Evolutionary conservation across 2,113 vertebrate genomes (phyloP).

Genomic region (Crotalus tigris): DNA sequence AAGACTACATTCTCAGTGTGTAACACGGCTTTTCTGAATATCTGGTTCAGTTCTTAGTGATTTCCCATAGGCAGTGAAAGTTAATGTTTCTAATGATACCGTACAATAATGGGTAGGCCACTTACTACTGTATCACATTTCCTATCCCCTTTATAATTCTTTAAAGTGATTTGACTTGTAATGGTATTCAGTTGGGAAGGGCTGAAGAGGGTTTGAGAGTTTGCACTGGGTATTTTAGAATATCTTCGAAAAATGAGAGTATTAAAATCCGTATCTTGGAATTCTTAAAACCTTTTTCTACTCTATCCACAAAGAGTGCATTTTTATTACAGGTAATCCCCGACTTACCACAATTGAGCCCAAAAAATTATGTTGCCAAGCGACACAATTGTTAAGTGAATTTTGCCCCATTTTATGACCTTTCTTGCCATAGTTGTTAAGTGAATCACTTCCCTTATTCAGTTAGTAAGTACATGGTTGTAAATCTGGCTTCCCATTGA

Average conservation of each 20-base stretch:
- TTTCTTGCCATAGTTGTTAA: no score
- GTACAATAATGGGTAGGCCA: no score
- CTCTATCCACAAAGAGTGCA: neutral
- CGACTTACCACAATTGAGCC: no score
- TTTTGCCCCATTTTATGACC: no score
- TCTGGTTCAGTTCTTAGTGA: neutral
- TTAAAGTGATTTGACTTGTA: neutral
- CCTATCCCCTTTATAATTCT: neutral
- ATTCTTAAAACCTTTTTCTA: conserved; percentile 24
- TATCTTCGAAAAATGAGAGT: neutral
- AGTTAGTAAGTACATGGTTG: no score
- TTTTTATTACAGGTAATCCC: neutral
- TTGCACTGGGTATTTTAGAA: neutral
- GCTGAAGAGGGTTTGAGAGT: neutral
- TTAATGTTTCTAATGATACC: neutral
- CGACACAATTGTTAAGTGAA: no score
- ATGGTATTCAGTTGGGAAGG: neutral
- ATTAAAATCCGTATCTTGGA: neutral
- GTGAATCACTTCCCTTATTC: no score
- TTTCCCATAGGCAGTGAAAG: neutral
- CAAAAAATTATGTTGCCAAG: no score
- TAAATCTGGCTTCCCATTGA: no score
- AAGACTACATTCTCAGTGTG: neutral
- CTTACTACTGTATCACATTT: neutral
- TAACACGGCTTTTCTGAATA: neutral